Evolutionary conservation across 2,888 invertebrate genomes (phyloP), one percentile per base, ranked within the genome.

Genomic region (Proisotoma minuta): DNA sequence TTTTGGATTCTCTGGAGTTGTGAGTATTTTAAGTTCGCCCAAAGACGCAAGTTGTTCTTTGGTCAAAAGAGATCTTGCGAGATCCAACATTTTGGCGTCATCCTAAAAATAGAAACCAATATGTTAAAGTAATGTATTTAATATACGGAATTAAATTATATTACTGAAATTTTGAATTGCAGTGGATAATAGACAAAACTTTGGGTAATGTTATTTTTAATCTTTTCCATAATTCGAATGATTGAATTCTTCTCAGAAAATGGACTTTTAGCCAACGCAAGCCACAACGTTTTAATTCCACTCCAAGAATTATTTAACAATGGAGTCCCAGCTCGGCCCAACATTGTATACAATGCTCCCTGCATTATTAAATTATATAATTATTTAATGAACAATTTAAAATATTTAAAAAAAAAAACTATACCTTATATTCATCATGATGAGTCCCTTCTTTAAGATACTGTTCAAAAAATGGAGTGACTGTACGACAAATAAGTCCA

Each of bases 191-290:
- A 73, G 4, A 74, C 59, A 43, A 74, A 74, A 47, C 63, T 66
- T 59, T 73, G 69, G 1, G 70, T 67, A 5, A 74, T 62, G 24
- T 65, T 60, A 5, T 72, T 71, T 18, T 73, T 73, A 3, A 80
- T 68, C 18, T 74, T 72, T 22, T 78, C 78, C 66, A 82, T 72
- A 15, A 81, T 76, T 23, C 75, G 75, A 53, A 89, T 84, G 57
- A 92, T 87, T 47, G 87, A 88, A 1, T 87, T 86, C 76, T 94
- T 93, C 76, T 95, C 94, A 2, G 91, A 91, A 52, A 90, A 86
- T 66, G 86, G 86, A 0, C 91, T 87, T 61, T 83, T 81, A 0
- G 92, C 80, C 22, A 95, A 76, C 1, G 87, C 84, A 0, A 91
- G 88, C 91, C 93, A 93, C 0, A 94, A 77, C 26, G 83, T 79